Evolutionary conservation across 2,797 vertebrate genomes (phyloP).

Genomic region (Pantherophis vulpinus): DNA sequence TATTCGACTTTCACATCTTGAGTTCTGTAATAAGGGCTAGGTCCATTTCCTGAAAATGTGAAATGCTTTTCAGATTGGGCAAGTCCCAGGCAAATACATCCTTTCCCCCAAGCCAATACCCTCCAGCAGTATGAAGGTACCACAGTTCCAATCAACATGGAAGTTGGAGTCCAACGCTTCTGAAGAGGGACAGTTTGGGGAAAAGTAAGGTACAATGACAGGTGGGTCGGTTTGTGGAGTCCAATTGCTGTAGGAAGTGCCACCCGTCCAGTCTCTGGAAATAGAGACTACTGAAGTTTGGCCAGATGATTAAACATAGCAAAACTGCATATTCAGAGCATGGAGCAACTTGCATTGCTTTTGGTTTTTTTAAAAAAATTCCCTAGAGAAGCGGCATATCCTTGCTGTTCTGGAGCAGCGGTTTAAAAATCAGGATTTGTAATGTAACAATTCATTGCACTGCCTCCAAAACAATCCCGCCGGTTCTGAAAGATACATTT

Average conservation of each 20-base stretch:
- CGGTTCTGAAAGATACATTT: background rate
- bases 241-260: background rate
- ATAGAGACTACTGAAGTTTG: background rate
- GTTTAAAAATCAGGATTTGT: background rate
- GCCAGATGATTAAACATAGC: background rate
- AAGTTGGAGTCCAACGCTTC: background rate
- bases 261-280: background rate
- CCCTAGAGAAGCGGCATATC: background rate
- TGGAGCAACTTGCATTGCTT: background rate
- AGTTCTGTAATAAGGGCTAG: background rate
- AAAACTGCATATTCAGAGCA: background rate
- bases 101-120: background rate
- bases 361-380: background rate
- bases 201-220: background rate
- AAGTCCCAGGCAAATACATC: background rate
- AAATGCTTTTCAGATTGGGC: background rate
- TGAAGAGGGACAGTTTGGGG: background rate
- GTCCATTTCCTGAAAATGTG: background rate
- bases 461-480: background rate
- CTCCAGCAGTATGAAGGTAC: background rate
- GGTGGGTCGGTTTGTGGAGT: background rate
- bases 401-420: background rate
- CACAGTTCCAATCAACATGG: background rate
- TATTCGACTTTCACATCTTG: slow-evolving; percentile 22
- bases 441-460: background rate